Evolutionary conservation across 2,888 invertebrate genomes (phyloP).

Genomic region (Ophion ventricosus): DNA sequence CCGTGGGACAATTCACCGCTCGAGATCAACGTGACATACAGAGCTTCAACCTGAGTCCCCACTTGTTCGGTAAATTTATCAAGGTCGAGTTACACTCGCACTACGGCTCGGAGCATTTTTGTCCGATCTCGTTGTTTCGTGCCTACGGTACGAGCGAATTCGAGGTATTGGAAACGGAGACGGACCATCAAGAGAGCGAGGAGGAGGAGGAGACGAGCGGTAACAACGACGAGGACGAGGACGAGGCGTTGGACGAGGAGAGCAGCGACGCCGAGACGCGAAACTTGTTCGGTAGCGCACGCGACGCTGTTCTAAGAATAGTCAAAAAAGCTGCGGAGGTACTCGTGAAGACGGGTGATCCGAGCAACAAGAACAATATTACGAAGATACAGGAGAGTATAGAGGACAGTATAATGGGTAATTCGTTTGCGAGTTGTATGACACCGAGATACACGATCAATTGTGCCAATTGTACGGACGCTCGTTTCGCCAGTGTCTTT

Average conservation of each 20-base stretch:
- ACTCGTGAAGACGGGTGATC: constrained; percentile 89
- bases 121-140: constrained; percentile 97
- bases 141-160: constrained; percentile 97
- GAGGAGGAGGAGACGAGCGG: constrained; percentile 85
- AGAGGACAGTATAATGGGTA: constrained; percentile 70
- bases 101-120: constrained; percentile 98
- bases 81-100: constrained; percentile 96
- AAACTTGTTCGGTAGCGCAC: constrained; percentile 93
- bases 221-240: constrained; percentile 85
- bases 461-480: constrained; percentile 90
- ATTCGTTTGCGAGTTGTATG: constrained; percentile 84
- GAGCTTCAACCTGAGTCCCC: constrained; percentile 91
- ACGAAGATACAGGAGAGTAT: constrained; percentile 81
- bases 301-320: constrained; percentile 95
- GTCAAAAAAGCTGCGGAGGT: constrained; percentile 96
- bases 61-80: constrained; percentile 94
- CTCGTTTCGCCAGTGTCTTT: constrained; percentile 89
- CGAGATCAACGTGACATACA: constrained; percentile 94
- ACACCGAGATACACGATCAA: constrained; percentile 89
- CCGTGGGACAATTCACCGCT: constrained; percentile 94
- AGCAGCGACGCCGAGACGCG: constrained; percentile 85
- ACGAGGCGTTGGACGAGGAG: constrained; percentile 83
- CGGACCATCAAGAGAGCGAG: constrained; percentile 85
- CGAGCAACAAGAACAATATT: constrained; percentile 85
- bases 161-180: constrained; percentile 94